Evolutionary conservation across 1,140 invertebrate genomes (phyloP), one percentile per base, ranked within the genome.

Genomic region (Parasteatoda tepidariorum): DNA sequence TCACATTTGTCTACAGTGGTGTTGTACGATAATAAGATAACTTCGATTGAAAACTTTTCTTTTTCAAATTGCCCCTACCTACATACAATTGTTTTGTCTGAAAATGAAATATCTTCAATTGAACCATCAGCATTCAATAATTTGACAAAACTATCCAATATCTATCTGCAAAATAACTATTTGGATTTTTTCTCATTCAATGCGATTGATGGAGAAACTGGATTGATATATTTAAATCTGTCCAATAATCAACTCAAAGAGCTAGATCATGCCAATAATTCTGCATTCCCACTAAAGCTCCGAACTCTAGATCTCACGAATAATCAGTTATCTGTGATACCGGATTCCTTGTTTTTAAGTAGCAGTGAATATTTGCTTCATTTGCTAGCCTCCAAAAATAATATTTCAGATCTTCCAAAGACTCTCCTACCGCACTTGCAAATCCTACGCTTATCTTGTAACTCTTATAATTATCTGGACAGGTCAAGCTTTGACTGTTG

Each of bases 311-410:
- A 96, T 88, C 91, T 96, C 81, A 95, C 94, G 31, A 92, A 93
- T 88, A 97, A 97, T 87, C 96, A 95, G 84, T 94, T 97, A 26
- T 92, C 93, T 0, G 91, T 92, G 68, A 94, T 97, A 73, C 92
- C 92, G 84, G 92, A 92, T n/a, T 93, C 92, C 85, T 96, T 95
- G 86, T 96, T 97, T 86, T 92, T 92, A 83, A 94, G 95, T 0
- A 93, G 94, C 13, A 93, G 95, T 86, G 92, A 93, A 79, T 87
- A 96, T 55, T n/a, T n/a, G n/a, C 94, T 94, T 0, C 94, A 95
- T 88, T 89, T 97, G 0, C 92, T 94, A 87, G 86, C 96, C 81
- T 92, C 92, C 30, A 92, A 94, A 88, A 97, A 97, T 88, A 88
- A 91, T 18, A 87, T 97, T 4, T 89, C 55, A 18, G 85, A 38